Percentiles rank a stretch among this genome's conserved stretches.
Conservation (phyloP, 2,113 vertebrate genomes). For the Scomber japonicus region DNA sequence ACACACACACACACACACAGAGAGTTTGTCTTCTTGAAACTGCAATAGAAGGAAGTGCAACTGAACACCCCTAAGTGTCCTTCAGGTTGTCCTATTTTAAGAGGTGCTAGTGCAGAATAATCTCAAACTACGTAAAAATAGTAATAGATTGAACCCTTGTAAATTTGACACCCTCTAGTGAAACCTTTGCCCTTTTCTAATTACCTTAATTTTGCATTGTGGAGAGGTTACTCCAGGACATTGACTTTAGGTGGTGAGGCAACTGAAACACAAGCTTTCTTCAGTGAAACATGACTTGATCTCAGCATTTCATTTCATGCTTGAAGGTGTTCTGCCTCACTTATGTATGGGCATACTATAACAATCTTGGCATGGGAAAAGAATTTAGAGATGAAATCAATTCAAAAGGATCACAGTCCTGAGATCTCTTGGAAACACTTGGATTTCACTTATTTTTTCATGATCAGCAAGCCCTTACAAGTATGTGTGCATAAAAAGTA, state of each 20-base stretch:
- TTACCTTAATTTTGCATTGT: neutral
- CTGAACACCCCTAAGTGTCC: neutral
- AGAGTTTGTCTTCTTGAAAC: constrained; percentile 17
- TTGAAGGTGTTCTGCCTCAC: neutral
- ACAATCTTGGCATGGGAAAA: constrained; percentile 9
- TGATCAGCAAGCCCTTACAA: neutral
- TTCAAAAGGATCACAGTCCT: too few species aligned
- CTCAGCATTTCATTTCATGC: neutral
- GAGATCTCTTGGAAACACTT: too few species aligned
- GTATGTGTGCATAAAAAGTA: neutral
- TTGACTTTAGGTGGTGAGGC: constrained; percentile 7
- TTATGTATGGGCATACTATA: neutral
- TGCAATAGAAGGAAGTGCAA: constrained; percentile 25
- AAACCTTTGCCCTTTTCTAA: neutral
- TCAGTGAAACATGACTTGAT: neutral
- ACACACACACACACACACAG: constrained; percentile 5
- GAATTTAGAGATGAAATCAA: neutral
- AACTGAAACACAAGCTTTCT: constrained; percentile 15
- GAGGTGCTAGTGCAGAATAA: neutral
- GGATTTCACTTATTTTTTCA: neutral
- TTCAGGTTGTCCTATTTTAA: neutral
- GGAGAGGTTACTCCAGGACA: constrained; percentile 31
- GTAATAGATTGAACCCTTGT: neutral
- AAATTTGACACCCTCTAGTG: neutral
- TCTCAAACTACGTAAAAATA: neutral